Conservation (phyloP, 2,797 vertebrate genomes). For the Sparidentex hasta region DNA sequence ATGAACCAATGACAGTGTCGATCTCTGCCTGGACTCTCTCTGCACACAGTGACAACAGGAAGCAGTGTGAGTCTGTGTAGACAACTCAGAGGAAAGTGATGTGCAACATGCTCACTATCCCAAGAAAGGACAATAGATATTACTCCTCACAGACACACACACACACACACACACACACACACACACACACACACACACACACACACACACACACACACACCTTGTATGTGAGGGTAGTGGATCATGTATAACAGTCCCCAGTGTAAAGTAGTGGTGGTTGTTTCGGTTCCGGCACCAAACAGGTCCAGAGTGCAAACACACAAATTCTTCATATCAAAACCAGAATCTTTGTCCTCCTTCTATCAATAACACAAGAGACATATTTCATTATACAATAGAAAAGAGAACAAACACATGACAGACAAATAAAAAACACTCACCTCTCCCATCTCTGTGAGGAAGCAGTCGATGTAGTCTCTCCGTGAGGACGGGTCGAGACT, state of each 20-base stretch:
- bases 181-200: slow-evolving; percentile 45
- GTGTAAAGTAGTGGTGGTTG: slow-evolving; percentile 80
- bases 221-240: slow-evolving; percentile 87
- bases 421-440: slow-evolving; percentile 51
- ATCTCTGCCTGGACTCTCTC: slow-evolving; percentile 81
- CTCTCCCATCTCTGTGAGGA: slow-evolving; percentile 81
- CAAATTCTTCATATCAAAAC: slow-evolving; percentile 83
- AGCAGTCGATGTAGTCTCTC: slow-evolving; percentile 85
- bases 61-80: background rate
- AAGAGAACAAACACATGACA: background rate
- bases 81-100: background rate
- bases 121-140: background rate
- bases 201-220: slow-evolving; percentile 58
- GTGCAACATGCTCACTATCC: background rate
- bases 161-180: slow-evolving; percentile 56
- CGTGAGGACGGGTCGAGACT: slow-evolving; percentile 74
- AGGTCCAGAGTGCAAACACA: slow-evolving; percentile 77
- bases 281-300: slow-evolving; percentile 85
- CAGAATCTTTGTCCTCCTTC: slow-evolving; percentile 67
- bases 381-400: background rate
- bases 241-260: slow-evolving; percentile 90
- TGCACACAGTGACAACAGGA: slow-evolving; percentile 47
- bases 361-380: slow-evolving; percentile 13
- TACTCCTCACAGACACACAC: background rate
- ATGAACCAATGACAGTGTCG: slow-evolving; percentile 69